phyloP scores from a whole-genome alignment of 2,888 invertebrate genomes.

The Chaitophorus viminalis region DNA sequence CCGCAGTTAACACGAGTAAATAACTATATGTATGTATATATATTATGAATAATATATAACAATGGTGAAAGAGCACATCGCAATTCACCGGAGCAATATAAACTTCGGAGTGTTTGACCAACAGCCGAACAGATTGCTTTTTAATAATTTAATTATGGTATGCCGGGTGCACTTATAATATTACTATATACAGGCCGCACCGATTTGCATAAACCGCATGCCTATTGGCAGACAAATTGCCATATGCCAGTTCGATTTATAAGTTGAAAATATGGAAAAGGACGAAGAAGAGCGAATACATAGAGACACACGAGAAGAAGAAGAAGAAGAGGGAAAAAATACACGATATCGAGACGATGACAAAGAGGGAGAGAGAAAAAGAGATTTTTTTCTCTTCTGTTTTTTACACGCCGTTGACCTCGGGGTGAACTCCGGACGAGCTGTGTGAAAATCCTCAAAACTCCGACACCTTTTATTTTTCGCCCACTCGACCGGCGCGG shows the following conservation, averaged over 20 bases:
- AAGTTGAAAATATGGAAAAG: neutral
- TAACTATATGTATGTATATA: no score
- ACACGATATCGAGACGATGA: neutral
- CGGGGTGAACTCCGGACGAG: constrained; percentile 7
- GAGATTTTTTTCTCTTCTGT: no score
- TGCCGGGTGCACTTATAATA: neutral
- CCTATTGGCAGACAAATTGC: constrained; percentile 31
- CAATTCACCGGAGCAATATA: neutral
- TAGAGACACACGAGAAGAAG: no score
- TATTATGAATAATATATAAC: no score
- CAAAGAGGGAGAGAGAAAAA: neutral
- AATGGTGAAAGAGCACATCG: neutral
- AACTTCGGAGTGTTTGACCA: constrained; percentile 3
- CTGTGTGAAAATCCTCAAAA: neutral
- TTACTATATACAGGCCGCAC: neutral
- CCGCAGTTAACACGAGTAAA: neutral
- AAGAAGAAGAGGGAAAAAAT: neutral
- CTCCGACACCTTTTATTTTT: neutral
- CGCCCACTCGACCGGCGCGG: neutral
- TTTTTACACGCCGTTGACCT: neutral
- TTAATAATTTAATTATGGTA: constrained; percentile 49
- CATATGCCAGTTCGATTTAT: constrained; percentile 8
- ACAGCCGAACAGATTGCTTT: constrained; percentile 38
- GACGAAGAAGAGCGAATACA: neutral
- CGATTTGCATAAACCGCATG: constrained; percentile 30